phyloP scores from a whole-genome alignment of 2,888 invertebrate genomes.

The Dicyrtoma fusca region DNA sequence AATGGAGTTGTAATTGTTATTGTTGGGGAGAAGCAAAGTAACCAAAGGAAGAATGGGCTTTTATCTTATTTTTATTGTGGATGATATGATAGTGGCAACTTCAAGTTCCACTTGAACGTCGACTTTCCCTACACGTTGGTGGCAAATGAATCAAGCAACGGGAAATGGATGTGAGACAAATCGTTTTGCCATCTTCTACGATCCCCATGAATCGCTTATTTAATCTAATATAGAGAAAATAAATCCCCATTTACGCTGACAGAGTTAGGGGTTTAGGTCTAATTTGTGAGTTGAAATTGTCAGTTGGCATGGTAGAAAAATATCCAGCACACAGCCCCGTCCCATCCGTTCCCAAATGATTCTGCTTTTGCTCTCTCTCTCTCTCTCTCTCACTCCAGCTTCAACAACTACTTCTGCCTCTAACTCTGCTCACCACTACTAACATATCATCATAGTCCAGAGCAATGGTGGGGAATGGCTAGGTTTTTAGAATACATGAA shows the following conservation, averaged over 20 bases:
- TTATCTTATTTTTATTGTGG: too few species aligned
- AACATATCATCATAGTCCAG: too few species aligned
- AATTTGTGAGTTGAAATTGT: conserved; percentile 54
- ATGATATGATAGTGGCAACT: conserved; percentile 38
- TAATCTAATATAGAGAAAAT: conserved; percentile 64
- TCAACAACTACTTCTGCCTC: conserved; percentile 26
- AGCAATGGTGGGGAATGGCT: too few species aligned
- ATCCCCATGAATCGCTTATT: conserved; percentile 55
- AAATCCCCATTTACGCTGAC: conserved; percentile 64
- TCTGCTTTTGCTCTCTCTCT: conserved; percentile 2
- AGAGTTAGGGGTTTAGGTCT: conserved; percentile 57
- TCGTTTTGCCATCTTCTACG: conserved; percentile 40
- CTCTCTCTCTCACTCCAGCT: conserved; percentile 22
- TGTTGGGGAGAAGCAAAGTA: conserved; percentile 23
- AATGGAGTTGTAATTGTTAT: too few species aligned
- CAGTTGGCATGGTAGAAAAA: conserved; percentile 53
- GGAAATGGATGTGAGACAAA: conserved; percentile 29
- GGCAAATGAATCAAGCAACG: conserved; percentile 42
- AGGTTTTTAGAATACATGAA: too few species aligned
- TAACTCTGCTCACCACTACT: not conserved
- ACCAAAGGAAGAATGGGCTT: conserved; percentile 41
- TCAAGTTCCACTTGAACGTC: conserved; percentile 16
- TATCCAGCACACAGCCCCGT: conserved; percentile 34
- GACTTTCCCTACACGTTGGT: not conserved
- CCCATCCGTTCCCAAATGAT: conserved; percentile 24